A percentile compares a stretch with the other conserved stretches of the same genome.
Evolutionary conservation across 2,888 invertebrate species (phyloP).

Genomic region (Apantesis nais): DNA sequence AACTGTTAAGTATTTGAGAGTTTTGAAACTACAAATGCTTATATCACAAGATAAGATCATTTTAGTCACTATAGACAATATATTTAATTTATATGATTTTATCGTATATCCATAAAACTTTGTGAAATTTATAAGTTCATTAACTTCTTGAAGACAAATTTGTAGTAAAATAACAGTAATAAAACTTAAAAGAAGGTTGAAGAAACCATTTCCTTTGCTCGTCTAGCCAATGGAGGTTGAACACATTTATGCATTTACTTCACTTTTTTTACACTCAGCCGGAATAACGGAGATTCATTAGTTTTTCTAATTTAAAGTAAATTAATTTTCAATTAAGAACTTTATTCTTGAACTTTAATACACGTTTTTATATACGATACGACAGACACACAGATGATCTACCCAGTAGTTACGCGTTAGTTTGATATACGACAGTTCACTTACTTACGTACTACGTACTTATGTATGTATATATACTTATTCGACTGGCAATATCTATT

Average conservation of each 20-base stretch:
- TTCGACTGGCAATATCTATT: too few species aligned
- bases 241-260: slow-evolving; percentile 61
- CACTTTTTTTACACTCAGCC: slow-evolving; percentile 53
- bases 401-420: too few species aligned
- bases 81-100: background rate
- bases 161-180: slow-evolving; percentile 38
- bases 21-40: background rate
- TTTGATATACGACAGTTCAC: background rate
- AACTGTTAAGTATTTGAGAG: background rate
- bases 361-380: too few species aligned
- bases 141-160: background rate
- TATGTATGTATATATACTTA: too few species aligned
- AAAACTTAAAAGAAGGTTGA: slow-evolving; percentile 58
- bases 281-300: slow-evolving; percentile 55
- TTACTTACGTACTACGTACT: too few species aligned
- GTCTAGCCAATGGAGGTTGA: slow-evolving; percentile 58
- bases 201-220: slow-evolving; percentile 60
- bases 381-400: too few species aligned
- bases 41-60: background rate
- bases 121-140: background rate
- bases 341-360: slow-evolving; percentile 11
- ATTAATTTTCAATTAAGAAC: slow-evolving; percentile 49
- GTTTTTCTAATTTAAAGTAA: slow-evolving; percentile 59
- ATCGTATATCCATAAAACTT: background rate
- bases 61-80: background rate